These are phyloP conservation scores for Atherinosoma microstoma DNA, from an alignment of 2,797 vertebrate genomes.

Conservation along the genomic window DNA sequence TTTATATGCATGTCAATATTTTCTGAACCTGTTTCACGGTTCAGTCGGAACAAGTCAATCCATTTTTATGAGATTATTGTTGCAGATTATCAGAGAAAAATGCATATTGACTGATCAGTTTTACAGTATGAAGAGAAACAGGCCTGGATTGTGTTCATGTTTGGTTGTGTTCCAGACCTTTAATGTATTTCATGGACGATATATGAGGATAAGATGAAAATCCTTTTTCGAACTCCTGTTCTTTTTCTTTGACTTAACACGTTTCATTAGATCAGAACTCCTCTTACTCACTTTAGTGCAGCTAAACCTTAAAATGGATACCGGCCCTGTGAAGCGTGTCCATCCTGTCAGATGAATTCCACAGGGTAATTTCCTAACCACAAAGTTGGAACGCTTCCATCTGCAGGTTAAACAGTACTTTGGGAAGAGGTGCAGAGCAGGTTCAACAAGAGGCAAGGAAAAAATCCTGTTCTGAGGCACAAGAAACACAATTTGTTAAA, in stretches of 20 bases:
- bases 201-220: not conserved
- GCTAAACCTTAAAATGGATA: conserved; percentile 7
- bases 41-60: too few species aligned
- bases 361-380: conserved; percentile 12
- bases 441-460: not conserved
- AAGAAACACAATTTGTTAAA: conserved; percentile 23
- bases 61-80: too few species aligned
- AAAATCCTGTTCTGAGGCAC: not conserved
- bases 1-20: too few species aligned
- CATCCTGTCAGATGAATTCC: conserved; percentile 20
- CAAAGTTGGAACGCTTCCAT: conserved; percentile 2
- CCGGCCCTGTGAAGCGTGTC: conserved; percentile 11
- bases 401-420: conserved; percentile 8
- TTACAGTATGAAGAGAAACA: too few species aligned
- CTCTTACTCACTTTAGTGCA: not conserved
- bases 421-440: not conserved
- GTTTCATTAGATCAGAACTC: not conserved
- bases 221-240: not conserved
- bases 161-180: too few species aligned
- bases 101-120: too few species aligned
- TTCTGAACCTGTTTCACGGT: too few species aligned
- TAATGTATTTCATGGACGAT: not conserved
- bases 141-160: too few species aligned
- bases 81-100: too few species aligned
- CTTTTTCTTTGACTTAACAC: not conserved